Conservation (phyloP, 2,113 vertebrate species). For the Hypanus sabinus region DNA sequence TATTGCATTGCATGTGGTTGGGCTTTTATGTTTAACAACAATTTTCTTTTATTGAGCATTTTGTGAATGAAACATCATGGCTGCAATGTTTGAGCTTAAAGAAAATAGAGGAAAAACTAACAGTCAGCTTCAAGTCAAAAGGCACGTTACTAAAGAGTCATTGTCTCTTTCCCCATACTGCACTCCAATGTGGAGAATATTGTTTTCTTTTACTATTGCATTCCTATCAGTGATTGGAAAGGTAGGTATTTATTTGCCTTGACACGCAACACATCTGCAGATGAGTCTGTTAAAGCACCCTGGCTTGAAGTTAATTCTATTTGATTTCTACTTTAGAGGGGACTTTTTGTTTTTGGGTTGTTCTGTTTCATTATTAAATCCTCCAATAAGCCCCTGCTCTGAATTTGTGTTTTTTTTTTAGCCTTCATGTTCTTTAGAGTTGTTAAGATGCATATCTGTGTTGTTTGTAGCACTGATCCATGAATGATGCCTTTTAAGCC, state of each 20-base stretch:
- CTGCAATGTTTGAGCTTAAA: conserved; percentile 57
- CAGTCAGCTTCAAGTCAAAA: conserved; percentile 68
- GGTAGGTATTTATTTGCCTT: conserved; percentile 94
- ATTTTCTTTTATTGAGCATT: neutral
- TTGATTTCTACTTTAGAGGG: conserved; percentile 45
- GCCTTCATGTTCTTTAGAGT: conserved; percentile 53
- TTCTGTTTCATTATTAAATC: conserved; percentile 59
- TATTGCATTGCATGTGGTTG: conserved; percentile 26
- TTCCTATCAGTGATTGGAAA: conserved; percentile 92
- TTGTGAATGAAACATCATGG: conserved; percentile 48
- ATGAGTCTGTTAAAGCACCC: conserved; percentile 96
- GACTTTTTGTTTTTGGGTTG: conserved; percentile 55
- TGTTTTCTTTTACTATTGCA: conserved; percentile 93
- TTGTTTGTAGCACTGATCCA: conserved; percentile 65
- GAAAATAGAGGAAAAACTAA: conserved; percentile 56
- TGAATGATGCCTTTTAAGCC: conserved; percentile 57
- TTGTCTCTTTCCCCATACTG: conserved; percentile 86
- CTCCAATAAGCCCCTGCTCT: conserved; percentile 74
- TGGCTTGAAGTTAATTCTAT: conserved; percentile 91
- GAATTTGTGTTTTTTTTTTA: conserved; percentile 53
- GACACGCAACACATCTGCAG: conserved; percentile 92
- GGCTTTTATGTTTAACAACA: conserved; percentile 31
- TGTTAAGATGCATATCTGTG: conserved; percentile 83
- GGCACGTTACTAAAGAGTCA: conserved; percentile 85
- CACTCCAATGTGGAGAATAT: conserved; percentile 91